Conservation (phyloP, 2,888 invertebrate genomes). For the Amorpha juglandis region DNA sequence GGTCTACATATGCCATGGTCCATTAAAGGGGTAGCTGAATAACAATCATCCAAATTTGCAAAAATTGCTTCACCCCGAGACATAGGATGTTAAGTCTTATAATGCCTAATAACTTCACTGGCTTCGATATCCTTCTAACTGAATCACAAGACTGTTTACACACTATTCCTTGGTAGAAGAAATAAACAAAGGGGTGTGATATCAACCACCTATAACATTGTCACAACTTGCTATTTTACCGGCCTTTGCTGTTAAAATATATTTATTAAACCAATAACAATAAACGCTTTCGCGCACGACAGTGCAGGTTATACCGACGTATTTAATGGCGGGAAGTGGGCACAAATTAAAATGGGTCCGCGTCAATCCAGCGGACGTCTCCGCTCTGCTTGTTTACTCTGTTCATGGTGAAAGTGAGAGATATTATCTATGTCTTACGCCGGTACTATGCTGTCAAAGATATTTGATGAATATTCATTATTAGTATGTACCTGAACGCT, state of each 20-base stretch:
- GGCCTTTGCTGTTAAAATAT: background rate
- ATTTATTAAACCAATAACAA: slow-evolving; percentile 6
- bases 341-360: slow-evolving; percentile 74
- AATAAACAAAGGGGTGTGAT: too few species aligned
- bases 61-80: too few species aligned
- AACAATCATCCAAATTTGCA: too few species aligned
- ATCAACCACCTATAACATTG: too few species aligned
- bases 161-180: too few species aligned
- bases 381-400: slow-evolving; percentile 61
- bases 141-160: too few species aligned
- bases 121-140: too few species aligned
- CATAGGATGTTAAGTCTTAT: too few species aligned
- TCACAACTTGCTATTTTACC: too few species aligned
- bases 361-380: slow-evolving; percentile 69
- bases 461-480: slow-evolving; percentile 46
- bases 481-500: slow-evolving; percentile 20
- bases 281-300: slow-evolving; percentile 40
- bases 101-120: too few species aligned
- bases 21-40: too few species aligned
- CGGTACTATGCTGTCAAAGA: slow-evolving; percentile 41
- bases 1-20: too few species aligned
- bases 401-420: slow-evolving; percentile 66
- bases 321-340: slow-evolving; percentile 75
- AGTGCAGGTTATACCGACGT: slow-evolving; percentile 51
- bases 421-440: slow-evolving; percentile 47